Evolutionary conservation across 2,113 vertebrate genomes (phyloP), one percentile per base, ranked within the genome.

Genomic region (Forbesichthys papilliferus): DNA sequence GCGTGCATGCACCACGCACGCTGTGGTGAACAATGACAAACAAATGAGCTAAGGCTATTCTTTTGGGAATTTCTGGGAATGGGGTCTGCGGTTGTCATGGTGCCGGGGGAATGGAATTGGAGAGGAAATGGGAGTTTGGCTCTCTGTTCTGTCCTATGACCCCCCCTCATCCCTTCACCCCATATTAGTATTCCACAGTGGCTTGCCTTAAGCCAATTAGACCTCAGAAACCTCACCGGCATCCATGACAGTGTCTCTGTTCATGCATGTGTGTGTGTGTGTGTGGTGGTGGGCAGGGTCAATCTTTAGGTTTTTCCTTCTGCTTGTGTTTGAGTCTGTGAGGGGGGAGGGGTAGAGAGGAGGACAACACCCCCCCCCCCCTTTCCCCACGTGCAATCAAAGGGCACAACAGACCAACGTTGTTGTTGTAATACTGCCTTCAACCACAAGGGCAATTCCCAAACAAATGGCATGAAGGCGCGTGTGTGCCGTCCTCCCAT

Each of bases 31-130:
- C 18, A 18, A 9, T 51, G 55, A 42, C 66, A 86, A 79, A 84
- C 75, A 87, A 83, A 86, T 77, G 76, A 67, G 71, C 75, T 77
- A 56, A 83, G 59, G 14, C 20, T 27, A 27, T 27, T 27, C 27
- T 53, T 68, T 61, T 51, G 65, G 73, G 80, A 80, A 65, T 58
- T 59, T 55, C 10, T 20, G 70, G 61, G 66, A 36, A 20, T 73
- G 76, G 67, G 79, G 72, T 66, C 71, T 0, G 62, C 0, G 61
- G 86, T 85, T 90, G 61, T 82, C 89, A 87, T 78, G 52, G 86
- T 10, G 73, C 81, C 2, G 20, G 1, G 1, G 11, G n/a, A 66
- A 34, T 70, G 67, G 76, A 79, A 75, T 59, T 49, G 18, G 8
- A 57, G 33, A 78, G 62, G 79, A 82, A 77, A 66, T 46, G 70